Evolutionary conservation across 2,113 vertebrate species (phyloP).

Genomic region (Aythya baeri): DNA sequence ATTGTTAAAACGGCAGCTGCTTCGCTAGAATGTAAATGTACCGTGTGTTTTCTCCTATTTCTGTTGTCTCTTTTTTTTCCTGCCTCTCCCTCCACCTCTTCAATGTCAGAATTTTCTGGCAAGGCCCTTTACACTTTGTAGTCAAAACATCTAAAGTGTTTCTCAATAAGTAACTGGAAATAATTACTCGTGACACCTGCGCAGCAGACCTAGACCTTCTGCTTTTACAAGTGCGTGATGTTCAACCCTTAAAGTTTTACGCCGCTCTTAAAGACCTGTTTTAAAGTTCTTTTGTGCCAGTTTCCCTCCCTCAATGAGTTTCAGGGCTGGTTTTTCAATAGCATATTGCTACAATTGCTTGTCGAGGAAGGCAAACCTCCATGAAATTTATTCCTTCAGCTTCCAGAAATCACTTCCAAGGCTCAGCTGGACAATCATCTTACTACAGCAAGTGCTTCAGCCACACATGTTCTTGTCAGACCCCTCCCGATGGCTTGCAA

Average conservation of each 20-base stretch:
- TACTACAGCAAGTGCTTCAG: conserved; percentile 45
- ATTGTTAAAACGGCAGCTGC: not conserved
- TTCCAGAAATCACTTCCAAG: conserved; percentile 56
- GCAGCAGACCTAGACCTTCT: conserved; percentile 35
- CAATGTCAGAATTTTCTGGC: not conserved
- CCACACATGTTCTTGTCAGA: not conserved
- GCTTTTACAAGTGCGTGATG: conserved; percentile 61
- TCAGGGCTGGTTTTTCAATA: conserved; percentile 37
- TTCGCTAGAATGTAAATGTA: not conserved
- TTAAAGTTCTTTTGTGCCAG: conserved; percentile 54
- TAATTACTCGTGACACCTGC: conserved; percentile 70
- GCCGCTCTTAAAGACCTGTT: conserved; percentile 41
- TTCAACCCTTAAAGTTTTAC: conserved; percentile 56
- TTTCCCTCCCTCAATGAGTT: conserved; percentile 46
- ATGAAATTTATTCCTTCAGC: conserved; percentile 27
- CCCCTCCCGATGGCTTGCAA: not conserved
- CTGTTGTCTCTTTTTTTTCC: not conserved
- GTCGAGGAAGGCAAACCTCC: conserved; percentile 40
- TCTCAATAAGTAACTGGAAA: conserved; percentile 65
- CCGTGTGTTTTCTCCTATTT: not conserved
- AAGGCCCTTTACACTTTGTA: not conserved
- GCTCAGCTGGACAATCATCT: not conserved
- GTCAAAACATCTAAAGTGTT: conserved; percentile 28
- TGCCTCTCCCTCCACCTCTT: not conserved
- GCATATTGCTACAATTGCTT: not conserved